Percentiles rank a stretch among this genome's conserved stretches.
These are phyloP conservation scores for Microtus oregoni DNA, from an alignment of 2,113 vertebrate species.

Conservation along the genomic window DNA sequence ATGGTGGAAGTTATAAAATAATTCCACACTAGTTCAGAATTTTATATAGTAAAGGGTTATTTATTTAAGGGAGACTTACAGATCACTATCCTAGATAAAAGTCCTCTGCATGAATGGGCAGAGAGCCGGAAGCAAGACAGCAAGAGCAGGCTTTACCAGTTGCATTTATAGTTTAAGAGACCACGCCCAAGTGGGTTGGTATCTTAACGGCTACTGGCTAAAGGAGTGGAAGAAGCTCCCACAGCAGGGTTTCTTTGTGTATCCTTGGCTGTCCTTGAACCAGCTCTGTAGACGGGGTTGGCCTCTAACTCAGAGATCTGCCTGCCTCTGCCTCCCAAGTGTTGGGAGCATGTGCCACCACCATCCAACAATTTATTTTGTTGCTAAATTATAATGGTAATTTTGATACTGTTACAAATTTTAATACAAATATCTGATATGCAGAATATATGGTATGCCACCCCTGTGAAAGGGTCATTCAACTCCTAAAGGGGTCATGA, in stretches of 20 bases:
- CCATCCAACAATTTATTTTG: not conserved
- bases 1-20: too few species aligned
- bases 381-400: not conserved
- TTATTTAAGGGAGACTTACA: too few species aligned
- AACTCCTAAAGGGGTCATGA: not conserved
- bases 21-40: too few species aligned
- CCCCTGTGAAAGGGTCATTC: not conserved
- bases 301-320: not conserved
- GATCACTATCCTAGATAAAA: too few species aligned
- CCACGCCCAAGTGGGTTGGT: too few species aligned
- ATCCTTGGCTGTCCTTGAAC: not conserved
- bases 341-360: not conserved
- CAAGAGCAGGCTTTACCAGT: too few species aligned
- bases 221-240: too few species aligned
- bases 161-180: too few species aligned
- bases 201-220: too few species aligned
- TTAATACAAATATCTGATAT: not conserved
- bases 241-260: not conserved
- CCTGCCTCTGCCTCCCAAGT: not conserved
- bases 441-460: not conserved
- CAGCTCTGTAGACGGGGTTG: not conserved
- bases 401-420: not conserved
- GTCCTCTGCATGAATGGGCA: too few species aligned
- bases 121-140: too few species aligned
- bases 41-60: too few species aligned